Evolutionary conservation across 2,888 invertebrate species (phyloP), one percentile per base, ranked within the genome.

Genomic region (Nephrotoma appendiculata): DNA sequence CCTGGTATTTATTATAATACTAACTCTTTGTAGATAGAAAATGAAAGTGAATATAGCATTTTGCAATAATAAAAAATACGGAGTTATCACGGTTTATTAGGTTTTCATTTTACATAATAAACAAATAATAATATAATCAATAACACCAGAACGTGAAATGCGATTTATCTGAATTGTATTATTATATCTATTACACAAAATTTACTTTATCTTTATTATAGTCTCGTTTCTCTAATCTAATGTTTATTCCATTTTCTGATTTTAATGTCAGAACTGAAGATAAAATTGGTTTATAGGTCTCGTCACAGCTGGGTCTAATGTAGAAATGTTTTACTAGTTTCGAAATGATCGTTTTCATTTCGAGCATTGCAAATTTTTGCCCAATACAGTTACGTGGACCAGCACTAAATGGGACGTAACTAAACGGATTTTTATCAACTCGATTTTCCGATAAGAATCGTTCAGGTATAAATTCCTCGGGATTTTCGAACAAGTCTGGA

Each of bases 321-420:
- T 92, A 90, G 88, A 93, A 94, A 83, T 91, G 90, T 86, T 93
- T 92, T 12, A 94, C 89, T 5, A 94, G 88, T 89, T 92, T 93
- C 0, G 93, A 92, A 2, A 94, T 87, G 0, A 91, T 90, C 0
- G 92, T 90, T 89, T 94, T 94, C 88, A 94, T 90, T 89, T 94
- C 93, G 89, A 94, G 89, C 90, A 93, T 91, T 71, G 91, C 93
- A 89, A 91, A 92, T 89, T 92, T 93, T 89, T 93, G 92, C 86
- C 92, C 92, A 87, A 94, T 93, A 88, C 94, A 94, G 89, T 94
- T 95, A 83, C 94, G 92, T 0, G 94, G 93, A 0, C 94, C 94
- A 7, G 94, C 94, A 88, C 94, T 94, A 87, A 95, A 95, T 0
- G 94, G 93, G 1, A 95, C 89, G 90, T 93, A 94, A 41, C 92